These are phyloP conservation scores for Zaprionus davidi DNA, from an alignment of 1,140 invertebrate species.

Conservation along the genomic window DNA sequence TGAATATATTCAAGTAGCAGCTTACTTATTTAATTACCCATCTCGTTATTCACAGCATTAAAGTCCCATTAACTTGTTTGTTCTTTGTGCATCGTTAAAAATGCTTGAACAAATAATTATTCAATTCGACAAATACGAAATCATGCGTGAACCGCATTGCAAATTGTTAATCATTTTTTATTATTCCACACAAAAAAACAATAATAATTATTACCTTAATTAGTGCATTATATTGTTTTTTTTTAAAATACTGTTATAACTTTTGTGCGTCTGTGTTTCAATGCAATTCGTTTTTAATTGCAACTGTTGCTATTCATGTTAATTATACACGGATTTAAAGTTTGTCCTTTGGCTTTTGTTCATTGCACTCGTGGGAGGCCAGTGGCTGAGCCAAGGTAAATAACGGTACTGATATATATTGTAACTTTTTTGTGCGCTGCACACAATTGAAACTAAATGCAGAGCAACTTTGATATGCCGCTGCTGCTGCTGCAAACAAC, in stretches of 20 bases:
- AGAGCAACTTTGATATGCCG: slow-evolving; percentile 21
- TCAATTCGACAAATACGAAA: not conserved
- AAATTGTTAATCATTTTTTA: not conserved
- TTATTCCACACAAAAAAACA: not conserved
- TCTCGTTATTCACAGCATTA: not conserved
- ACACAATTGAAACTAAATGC: slow-evolving; percentile 14
- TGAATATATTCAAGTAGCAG: no score
- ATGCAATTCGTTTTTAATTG: not conserved
- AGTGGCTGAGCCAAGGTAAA: slow-evolving; percentile 10
- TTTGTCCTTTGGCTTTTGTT: slow-evolving; percentile 20
- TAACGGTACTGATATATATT: not conserved
- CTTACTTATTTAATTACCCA: not conserved
- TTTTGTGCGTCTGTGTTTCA: not conserved
- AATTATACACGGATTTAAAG: slow-evolving; percentile 9
- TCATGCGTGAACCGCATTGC: not conserved
- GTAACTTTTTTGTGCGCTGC: not conserved
- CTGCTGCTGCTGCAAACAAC: slow-evolving; percentile 11
- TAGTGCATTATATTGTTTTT: not conserved
- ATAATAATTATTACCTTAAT: not conserved
- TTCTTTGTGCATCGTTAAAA: not conserved
- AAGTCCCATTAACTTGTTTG: not conserved
- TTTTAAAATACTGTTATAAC: not conserved
- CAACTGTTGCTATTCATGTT: not conserved
- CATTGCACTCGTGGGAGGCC: slow-evolving; percentile 2
- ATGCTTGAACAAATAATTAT: not conserved